Evolutionary conservation across 2,113 vertebrate genomes (phyloP), one percentile per base, ranked within the genome.

Genomic region (Ophiodon elongatus): DNA sequence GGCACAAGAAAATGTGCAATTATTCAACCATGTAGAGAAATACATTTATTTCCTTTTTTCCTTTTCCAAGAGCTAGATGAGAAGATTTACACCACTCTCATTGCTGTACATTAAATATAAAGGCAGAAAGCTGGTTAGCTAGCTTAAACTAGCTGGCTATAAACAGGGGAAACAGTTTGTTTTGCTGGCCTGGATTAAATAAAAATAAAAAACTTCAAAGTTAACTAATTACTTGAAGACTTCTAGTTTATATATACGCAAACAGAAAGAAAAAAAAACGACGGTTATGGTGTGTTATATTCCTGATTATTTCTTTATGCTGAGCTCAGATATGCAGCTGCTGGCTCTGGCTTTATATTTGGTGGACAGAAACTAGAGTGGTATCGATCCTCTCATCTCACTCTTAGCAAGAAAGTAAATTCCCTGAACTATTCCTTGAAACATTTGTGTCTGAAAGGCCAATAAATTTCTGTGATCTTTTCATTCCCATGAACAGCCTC

Each of bases 401-500:
- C 31, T 47, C 37, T 73, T 17, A 1, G 25, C 25, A 77, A 71
- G 15, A 74, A 45, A 70, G 59, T 19, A 59, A 57, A 57, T 76
- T 71, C 70, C 10, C 14, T 37, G 57, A 78, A 62, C 50, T 15
- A 10, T 27, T 68, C 33, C 31, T 75, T 74, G 27, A 17, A 75
- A 68, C 23, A n/a, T 57, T 27, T 60, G 2, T 67, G 13, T 69
- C 35, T 54, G n/a, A 70, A 85, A 76, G 9, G 25, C 60, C 6
- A 47, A 52, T 23, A 15, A n/a, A 65, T 31, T 17, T 39, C 2
- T 52, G 19, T 25, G 11, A 68, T 79, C 6, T 33, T 52, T 62
- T 79, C 66, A 54, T 76, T 57, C 14, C 47, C 31, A 64, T 6
- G 11, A 74, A 72, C 23, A 50, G 25, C 57, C 25, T 78, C 10